Percentiles rank a stretch among this genome's conserved stretches.
phyloP scores from a whole-genome alignment of 2,797 vertebrate genomes.

The Betta splendens region DNA sequence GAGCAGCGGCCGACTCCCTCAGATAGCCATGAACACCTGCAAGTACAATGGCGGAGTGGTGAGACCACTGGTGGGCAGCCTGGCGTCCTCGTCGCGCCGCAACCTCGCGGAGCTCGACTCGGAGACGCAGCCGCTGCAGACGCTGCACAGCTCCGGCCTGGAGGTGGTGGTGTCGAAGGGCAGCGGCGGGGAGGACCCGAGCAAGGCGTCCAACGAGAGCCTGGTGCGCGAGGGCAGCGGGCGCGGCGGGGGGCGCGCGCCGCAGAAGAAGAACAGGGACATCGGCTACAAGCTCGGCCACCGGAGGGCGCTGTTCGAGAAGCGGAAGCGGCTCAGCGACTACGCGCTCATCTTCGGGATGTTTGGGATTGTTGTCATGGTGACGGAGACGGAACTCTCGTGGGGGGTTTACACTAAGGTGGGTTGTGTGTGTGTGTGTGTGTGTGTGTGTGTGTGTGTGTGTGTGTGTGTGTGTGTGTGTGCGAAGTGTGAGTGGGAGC shows the following conservation, averaged over 20 bases:
- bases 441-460: too few species aligned
- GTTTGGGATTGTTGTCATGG: slow-evolving; percentile 98
- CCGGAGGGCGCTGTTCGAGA: slow-evolving; percentile 92
- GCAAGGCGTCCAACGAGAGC: slow-evolving; percentile 79
- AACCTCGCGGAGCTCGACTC: slow-evolving; percentile 84
- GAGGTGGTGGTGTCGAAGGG: slow-evolving; percentile 89
- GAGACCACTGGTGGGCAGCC: slow-evolving; percentile 86
- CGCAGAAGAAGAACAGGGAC: slow-evolving; percentile 84
- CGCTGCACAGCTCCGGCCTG: slow-evolving; percentile 83
- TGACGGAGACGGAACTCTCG: slow-evolving; percentile 95
- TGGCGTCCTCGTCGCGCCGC: slow-evolving; percentile 82
- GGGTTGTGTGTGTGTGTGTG: slow-evolving; percentile 48
- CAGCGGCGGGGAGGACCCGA: slow-evolving; percentile 81
- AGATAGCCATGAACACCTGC: slow-evolving; percentile 95
- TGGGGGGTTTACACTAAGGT: slow-evolving; percentile 98
- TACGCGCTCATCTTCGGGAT: slow-evolving; percentile 96
- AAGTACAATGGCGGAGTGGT: slow-evolving; percentile 91
- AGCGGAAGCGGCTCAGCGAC: slow-evolving; percentile 93
- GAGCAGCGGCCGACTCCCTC: slow-evolving; percentile 83
- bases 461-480: too few species aligned
- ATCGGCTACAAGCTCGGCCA: slow-evolving; percentile 93
- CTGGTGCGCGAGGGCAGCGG: slow-evolving; percentile 71
- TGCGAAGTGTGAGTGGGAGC: slow-evolving; percentile 55
- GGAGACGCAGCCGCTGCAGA: slow-evolving; percentile 85
- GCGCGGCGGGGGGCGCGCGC: slow-evolving; percentile 54